Conservation (phyloP, 2,113 vertebrate genomes). For the Nyctereutes procyonoides region DNA sequence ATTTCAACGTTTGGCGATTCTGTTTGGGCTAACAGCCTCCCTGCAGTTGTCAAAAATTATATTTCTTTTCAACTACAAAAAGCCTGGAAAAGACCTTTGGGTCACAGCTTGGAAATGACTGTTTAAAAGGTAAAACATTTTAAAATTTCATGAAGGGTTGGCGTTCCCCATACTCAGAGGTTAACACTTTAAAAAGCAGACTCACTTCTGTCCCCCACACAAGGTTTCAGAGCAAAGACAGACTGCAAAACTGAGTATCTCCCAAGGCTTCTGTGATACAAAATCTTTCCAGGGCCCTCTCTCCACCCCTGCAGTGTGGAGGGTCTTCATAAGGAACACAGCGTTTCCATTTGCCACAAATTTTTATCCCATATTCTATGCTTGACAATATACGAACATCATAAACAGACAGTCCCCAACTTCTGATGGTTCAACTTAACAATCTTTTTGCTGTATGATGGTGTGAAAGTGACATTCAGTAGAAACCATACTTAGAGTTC, state of each 20-base stretch:
- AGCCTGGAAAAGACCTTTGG: neutral
- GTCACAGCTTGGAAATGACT: neutral
- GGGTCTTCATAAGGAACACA: neutral
- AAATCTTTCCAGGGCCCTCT: neutral
- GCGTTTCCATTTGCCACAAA: neutral
- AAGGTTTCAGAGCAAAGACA: neutral
- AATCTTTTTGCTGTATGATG: neutral
- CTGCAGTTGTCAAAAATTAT: slow-evolving; percentile 20
- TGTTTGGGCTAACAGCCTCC: neutral
- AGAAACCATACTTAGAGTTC: neutral
- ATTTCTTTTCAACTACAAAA: neutral
- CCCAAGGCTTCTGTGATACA: neutral
- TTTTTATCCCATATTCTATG: neutral
- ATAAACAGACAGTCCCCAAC: neutral
- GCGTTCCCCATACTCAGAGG: neutral
- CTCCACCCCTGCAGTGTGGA: neutral
- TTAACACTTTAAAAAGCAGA: neutral
- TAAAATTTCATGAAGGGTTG: neutral
- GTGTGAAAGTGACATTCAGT: neutral
- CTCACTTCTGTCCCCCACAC: neutral
- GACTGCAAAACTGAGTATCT: neutral
- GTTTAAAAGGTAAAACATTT: slow-evolving; percentile 47
- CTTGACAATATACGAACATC: neutral
- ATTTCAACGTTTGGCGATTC: neutral
- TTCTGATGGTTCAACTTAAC: neutral